Evolutionary conservation across 2,888 invertebrate genomes (phyloP).

Genomic region (Dichetophora obliterata): DNA sequence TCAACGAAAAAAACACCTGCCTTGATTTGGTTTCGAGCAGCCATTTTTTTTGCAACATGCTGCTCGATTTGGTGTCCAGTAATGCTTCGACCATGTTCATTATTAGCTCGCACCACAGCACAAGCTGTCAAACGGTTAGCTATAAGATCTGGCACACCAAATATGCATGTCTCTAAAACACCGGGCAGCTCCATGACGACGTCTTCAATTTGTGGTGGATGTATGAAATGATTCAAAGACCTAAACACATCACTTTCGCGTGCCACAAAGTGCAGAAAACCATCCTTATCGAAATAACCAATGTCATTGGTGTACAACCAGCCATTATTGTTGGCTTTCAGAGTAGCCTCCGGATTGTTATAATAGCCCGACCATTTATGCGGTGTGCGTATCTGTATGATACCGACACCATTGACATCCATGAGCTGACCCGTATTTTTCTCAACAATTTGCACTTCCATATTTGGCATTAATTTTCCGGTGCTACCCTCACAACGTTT

Average conservation of each 20-base stretch:
- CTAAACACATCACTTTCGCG: conserved; percentile 64
- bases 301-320: conserved; percentile 64
- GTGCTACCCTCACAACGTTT: conserved; percentile 52
- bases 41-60: conserved; percentile 55
- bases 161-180: conserved; percentile 60
- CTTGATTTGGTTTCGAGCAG: conserved; percentile 58
- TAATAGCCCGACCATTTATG: conserved; percentile 61
- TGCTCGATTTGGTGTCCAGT: conserved; percentile 50
- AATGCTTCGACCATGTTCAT: conserved; percentile 48
- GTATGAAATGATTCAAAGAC: conserved; percentile 59
- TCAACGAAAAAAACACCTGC: conserved; percentile 63
- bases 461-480: conserved; percentile 58
- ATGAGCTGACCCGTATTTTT: conserved; percentile 55
- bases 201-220: conserved; percentile 63
- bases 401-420: conserved; percentile 60
- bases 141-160: conserved; percentile 58
- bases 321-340: conserved; percentile 50
- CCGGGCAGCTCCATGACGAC: conserved; percentile 57
- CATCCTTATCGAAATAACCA: conserved; percentile 63
- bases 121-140: conserved; percentile 60
- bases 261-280: conserved; percentile 58
- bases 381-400: conserved; percentile 55
- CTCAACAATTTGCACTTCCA: conserved; percentile 58
- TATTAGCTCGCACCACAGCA: conserved; percentile 55
- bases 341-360: conserved; percentile 56